Base-by-base conservation (phyloP, 2,113 vertebrate genomes). In the Chinchilla lanigera region DNA sequence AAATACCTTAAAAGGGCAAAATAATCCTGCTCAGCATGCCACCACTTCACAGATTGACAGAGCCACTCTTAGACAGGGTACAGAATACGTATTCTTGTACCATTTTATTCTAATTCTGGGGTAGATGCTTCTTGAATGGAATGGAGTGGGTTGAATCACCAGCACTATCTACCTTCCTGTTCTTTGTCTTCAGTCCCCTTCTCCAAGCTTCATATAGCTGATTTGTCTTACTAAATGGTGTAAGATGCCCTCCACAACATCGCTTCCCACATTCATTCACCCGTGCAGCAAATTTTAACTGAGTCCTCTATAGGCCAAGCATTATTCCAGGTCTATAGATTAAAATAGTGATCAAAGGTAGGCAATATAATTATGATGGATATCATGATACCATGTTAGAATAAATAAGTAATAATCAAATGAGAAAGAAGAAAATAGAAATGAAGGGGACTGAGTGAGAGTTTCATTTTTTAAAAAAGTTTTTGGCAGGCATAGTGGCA, bases 331-430 rank as follows among this genome's bases (percentile, higher is more conserved):
- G 38, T 13, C 60, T 54, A 3, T 28, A 3, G 22, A 83, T 44
- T 38, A 4, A 75, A 88, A 38, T 22, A 33, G n/a, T 82, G 50
- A 87, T 77, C 87, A 77, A 82, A 84, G 82, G 8, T 26, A n/a
- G 58, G 56, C n/a, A 60, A 77, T 41, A 54, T 61, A 90, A 93
- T 60, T 78, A n/a, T 54, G 71, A 86, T 44, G 90, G 54, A 89
- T 78, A 47, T 56, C 71, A 54, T 61, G 54, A 89, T 78, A 38
- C 47, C 71, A 54, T 61, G 28, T 77, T 93, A 54, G 52, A 78
- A 90, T 61, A 83, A 41, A 87, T 75, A 47, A 75, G 33, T 93
- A 20, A 52, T 86, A 63, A 73, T 65, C 56, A 90, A 78, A 88
- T 24, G 13, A 0, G 9, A 47, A 91, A 4, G 19, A 54, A 86